Base-by-base conservation (phyloP, 2,888 invertebrate genomes). In the Aleiodes alternator region DNA sequence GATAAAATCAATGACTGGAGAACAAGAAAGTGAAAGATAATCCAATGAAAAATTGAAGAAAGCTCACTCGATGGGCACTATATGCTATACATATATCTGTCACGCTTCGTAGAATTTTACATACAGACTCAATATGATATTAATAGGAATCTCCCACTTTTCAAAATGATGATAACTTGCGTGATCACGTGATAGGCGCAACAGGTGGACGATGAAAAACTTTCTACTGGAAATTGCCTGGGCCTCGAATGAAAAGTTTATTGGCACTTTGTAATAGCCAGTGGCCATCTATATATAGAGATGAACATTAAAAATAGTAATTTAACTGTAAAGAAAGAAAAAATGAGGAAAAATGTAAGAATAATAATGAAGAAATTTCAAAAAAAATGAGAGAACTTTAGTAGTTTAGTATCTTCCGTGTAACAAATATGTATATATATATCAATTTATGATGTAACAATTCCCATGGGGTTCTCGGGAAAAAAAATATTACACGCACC, bases 191-290 rank as follows among this genome's bases (percentile, higher is more conserved):
- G 38, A 72, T 69, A 64, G 73, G 73, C 55, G 56, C 76, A 79
- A 79, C 77, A 77, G 77, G 77, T 79, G 76, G 68, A 76, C 71
- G 57, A 38, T 72, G n/a, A 16, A 61, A 23, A 79, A 79, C 79
- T 79, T 79, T 79, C 79, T 79, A 79, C 77, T 64, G 43, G 64
- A 43, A 64, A 64, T 64, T 48, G 16, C 48, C 48, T 38, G 38
- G 38, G 38, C 38, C 7, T 51, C 59, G 59, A 73, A 57, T 72
- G 68, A 72, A 69, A 71, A 55, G 57, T 75, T 77, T 75, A 77
- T 77, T 71, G 77, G 75, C 77, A 75, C 57, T 72, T 75, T 59
- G 14, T 51, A 38, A 29, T 56, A 55, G 68, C 72, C 59, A 59
- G 57, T 66, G 29, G 43, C 69, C 34, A 11, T 29, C 38, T 53